Base-by-base conservation (phyloP, 2,797 vertebrate species). In the Numenius phaeopus region DNA sequence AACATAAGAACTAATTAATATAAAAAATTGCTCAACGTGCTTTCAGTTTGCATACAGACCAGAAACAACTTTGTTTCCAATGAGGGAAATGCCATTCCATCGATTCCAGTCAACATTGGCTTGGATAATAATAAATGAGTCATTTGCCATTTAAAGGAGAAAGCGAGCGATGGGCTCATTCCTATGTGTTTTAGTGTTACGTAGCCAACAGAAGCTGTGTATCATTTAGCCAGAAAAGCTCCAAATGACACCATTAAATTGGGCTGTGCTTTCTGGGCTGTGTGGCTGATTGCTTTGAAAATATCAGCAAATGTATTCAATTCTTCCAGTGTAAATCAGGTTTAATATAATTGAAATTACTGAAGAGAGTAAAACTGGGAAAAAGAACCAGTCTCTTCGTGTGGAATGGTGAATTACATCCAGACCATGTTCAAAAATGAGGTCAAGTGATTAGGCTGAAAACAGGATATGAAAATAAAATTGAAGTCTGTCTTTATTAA, bases 401-500 rank as follows among this genome's bases (percentile, higher is more conserved):
- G 55, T 44, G 32, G 59, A 94, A 79, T 67, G 14, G 70, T 85
- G 82, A 95, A 90, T 92, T 96, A 90, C 46, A 94, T 83, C 87
- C 93, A 94, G 75, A 95, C 70, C 40, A 11, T 87, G 50, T 84
- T 94, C 90, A 52, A 83, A 95, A 95, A 90, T 84, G n/a, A 94
- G 89, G 84, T 96, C 80, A 96, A 97, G 78, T 73, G 78, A 94
- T 90, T 58, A 91, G 79, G 79, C 73, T 49, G 84, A 91, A 90
- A 97, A 39, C 87, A 85, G 90, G 82, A 93, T 84, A 88, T 93
- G 94, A 94, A 97, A 95, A 90, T 94, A 96, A 96, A 96, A 91
- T 88, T 55, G 80, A 96, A 95, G 83, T 78, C 5, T 26, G 18
- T 96, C 83, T 92, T 95, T 97, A 94, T 96, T 95, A 93, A 72